Conservation (phyloP, 2,113 vertebrate genomes). For the Felis catus region DNA sequence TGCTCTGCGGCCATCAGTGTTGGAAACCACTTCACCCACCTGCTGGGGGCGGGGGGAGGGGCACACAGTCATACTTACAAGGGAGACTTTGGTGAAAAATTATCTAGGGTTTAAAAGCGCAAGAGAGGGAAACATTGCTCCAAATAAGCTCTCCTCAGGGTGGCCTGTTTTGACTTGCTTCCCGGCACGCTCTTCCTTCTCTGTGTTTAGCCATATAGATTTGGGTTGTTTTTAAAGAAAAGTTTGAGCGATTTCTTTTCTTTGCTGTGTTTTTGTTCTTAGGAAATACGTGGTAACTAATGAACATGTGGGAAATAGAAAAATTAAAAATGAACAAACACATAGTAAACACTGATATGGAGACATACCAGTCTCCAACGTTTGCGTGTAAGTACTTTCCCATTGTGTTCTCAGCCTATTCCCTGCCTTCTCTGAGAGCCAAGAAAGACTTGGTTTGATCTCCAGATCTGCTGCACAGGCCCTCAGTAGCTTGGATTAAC, state of each 20-base stretch:
- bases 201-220: background rate
- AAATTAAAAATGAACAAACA: background rate
- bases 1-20: background rate
- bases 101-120: background rate
- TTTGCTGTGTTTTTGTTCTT: background rate
- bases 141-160: background rate
- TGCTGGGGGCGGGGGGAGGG: rapidly evolving
- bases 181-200: background rate
- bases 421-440: background rate
- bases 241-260: background rate
- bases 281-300: background rate
- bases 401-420: background rate
- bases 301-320: background rate
- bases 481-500: background rate
- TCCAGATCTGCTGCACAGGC: background rate
- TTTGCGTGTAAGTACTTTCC: background rate
- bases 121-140: background rate
- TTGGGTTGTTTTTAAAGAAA: background rate
- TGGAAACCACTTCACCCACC: background rate
- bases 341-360: too few relatives aligned
- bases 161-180: slow-evolving; percentile 6
- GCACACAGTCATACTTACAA: background rate
- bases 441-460: background rate
- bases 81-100: background rate
- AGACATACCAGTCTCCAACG: background rate